A percentile compares a stretch with the other conserved stretches of the same genome.
Evolutionary conservation across 1,140 invertebrate genomes (phyloP).

Genomic region (Drosophila repleta): DNA sequence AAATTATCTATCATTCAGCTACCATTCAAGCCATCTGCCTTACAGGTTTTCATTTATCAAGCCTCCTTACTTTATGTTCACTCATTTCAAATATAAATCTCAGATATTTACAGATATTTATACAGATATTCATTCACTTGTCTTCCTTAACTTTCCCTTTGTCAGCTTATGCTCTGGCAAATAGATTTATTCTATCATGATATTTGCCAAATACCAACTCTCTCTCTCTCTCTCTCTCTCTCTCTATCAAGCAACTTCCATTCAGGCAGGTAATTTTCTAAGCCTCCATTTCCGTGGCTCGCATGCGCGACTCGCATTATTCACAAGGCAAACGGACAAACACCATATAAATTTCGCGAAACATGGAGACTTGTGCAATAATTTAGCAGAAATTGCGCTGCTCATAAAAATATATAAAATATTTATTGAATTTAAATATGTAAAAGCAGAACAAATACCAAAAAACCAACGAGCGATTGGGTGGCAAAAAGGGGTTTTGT

Average conservation of each 20-base stretch:
- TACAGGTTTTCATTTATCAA: too few relatives aligned
- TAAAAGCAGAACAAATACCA: conserved; percentile 37
- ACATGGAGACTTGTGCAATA: conserved; percentile 55
- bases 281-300: conserved; percentile 9
- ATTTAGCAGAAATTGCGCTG: conserved; percentile 57
- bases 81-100: too few relatives aligned
- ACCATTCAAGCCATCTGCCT: too few relatives aligned
- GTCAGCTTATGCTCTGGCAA: too few relatives aligned
- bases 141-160: too few relatives aligned
- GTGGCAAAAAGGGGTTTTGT: conserved; percentile 27
- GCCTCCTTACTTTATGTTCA: too few relatives aligned
- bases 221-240: background rate
- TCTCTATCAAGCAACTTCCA: background rate
- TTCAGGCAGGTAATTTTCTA: background rate
- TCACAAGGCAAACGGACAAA: conserved; percentile 39
- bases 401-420: conserved; percentile 69
- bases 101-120: too few relatives aligned
- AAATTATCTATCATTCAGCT: too few relatives aligned
- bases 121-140: too few relatives aligned
- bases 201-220: background rate
- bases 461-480: conserved; percentile 12
- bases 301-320: conserved; percentile 55
- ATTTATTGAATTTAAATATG: conserved; percentile 76
- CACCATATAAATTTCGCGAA: conserved; percentile 52
- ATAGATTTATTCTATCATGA: too few relatives aligned